Evolutionary conservation across 2,888 invertebrate species (phyloP).

Genomic region (Tribolium freemani): DNA sequence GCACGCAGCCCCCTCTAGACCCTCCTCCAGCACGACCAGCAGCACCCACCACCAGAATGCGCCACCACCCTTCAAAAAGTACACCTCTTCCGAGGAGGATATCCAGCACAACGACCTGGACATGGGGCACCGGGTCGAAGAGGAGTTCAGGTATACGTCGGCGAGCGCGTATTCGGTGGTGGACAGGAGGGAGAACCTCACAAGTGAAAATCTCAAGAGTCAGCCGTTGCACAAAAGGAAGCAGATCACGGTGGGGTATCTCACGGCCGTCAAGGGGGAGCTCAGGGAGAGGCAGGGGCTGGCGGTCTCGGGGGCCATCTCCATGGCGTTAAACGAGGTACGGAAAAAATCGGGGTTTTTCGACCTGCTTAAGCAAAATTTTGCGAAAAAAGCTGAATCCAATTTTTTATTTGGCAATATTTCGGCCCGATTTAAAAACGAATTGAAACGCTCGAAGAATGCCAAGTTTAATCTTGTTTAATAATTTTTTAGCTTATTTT

Average conservation of each 20-base stretch:
- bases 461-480: too few species aligned
- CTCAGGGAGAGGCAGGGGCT: constrained; percentile 86
- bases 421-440: too few species aligned
- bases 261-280: constrained; percentile 82
- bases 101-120: constrained; percentile 33
- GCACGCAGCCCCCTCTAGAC: constrained; percentile 23
- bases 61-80: constrained; percentile 2
- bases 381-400: too few species aligned
- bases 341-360: too few species aligned
- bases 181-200: constrained; percentile 46
- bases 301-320: constrained; percentile 90
- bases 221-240: constrained; percentile 73
- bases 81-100: constrained; percentile 31
- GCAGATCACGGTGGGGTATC: constrained; percentile 85
- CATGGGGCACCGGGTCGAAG: constrained; percentile 1
- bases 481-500: too few species aligned
- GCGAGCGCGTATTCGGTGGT: neutral
- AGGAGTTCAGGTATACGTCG: neutral
- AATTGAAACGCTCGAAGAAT: too few species aligned
- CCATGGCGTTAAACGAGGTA: constrained; percentile 90
- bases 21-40: constrained; percentile 39
- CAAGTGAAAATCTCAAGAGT: constrained; percentile 65
- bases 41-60: constrained; percentile 2
- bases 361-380: too few species aligned
- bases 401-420: too few species aligned